Evolutionary conservation across 2,888 invertebrate genomes (phyloP).

Genomic region (Hypolimnas misippus): DNA sequence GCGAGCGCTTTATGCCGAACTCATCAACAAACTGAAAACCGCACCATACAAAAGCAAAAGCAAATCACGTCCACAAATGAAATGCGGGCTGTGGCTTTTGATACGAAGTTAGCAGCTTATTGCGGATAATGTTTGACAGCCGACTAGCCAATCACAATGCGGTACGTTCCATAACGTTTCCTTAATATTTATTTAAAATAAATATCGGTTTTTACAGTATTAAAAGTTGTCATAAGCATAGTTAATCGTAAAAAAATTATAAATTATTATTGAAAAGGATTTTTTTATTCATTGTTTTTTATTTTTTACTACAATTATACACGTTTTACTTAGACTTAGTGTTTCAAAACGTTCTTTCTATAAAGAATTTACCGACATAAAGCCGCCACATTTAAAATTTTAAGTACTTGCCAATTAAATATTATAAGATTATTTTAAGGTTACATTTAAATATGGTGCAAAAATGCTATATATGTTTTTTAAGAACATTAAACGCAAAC

Average conservation of each 20-base stretch:
- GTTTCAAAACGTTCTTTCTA: neutral
- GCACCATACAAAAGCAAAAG: slow-evolving; percentile 35
- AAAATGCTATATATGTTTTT: no score
- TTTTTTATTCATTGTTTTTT: no score
- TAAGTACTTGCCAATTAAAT: no score
- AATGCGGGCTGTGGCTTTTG: slow-evolving; percentile 35
- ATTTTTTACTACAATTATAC: neutral
- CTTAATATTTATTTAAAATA: neutral
- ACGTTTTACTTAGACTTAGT: no score
- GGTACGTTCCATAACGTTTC: slow-evolving; percentile 16
- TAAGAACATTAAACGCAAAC: no score
- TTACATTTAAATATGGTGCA: no score
- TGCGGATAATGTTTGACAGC: slow-evolving; percentile 22
- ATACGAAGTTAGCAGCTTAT: slow-evolving; percentile 27
- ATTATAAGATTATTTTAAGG: no score
- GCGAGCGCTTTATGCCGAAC: slow-evolving; percentile 38
- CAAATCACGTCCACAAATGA: slow-evolving; percentile 43
- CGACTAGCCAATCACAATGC: slow-evolving; percentile 21
- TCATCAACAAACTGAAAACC: slow-evolving; percentile 38
- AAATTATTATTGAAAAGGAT: neutral
- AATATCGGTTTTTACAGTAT: neutral
- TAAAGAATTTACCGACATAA: neutral
- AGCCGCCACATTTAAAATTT: neutral
- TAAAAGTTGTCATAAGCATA: neutral
- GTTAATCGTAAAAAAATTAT: neutral